Evolutionary conservation across 2,113 vertebrate species (phyloP).

Genomic region (Morphnarchus princeps): DNA sequence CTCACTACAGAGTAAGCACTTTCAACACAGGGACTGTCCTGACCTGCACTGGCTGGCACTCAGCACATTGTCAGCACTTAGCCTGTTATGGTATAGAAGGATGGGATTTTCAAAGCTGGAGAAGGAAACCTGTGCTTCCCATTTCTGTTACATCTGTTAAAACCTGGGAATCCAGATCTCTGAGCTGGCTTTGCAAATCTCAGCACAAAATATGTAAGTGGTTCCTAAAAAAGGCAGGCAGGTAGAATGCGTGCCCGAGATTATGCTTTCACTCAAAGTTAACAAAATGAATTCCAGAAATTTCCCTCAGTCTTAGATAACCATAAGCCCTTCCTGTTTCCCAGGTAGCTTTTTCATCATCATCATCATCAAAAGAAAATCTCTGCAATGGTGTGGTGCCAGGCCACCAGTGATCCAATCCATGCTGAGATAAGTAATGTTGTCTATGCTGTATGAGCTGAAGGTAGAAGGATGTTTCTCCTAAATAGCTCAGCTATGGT

Average conservation of each 20-base stretch:
- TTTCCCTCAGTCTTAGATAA: neutral
- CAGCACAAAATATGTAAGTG: neutral
- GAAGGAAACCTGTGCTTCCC: neutral
- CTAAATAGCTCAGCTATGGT: neutral
- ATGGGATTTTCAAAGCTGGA: neutral
- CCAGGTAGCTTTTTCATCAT: neutral
- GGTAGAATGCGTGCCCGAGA: neutral
- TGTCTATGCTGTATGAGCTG: neutral
- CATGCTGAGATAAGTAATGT: neutral
- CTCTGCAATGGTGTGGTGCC: rapidly evolving
- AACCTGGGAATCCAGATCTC: neutral
- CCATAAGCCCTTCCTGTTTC: neutral
- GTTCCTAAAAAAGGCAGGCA: neutral
- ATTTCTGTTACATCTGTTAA: neutral
- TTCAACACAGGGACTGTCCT: neutral
- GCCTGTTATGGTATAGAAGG: neutral
- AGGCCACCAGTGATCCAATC: neutral
- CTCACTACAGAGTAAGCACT: neutral
- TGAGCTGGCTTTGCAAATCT: neutral
- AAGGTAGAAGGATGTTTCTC: neutral
- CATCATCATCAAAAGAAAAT: neutral
- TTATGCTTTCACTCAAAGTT: neutral
- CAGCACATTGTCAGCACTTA: neutral
- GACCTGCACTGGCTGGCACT: neutral
- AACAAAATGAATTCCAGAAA: neutral